Base-by-base conservation (phyloP, 2,113 vertebrate species). In the Hemiprocne comata region DNA sequence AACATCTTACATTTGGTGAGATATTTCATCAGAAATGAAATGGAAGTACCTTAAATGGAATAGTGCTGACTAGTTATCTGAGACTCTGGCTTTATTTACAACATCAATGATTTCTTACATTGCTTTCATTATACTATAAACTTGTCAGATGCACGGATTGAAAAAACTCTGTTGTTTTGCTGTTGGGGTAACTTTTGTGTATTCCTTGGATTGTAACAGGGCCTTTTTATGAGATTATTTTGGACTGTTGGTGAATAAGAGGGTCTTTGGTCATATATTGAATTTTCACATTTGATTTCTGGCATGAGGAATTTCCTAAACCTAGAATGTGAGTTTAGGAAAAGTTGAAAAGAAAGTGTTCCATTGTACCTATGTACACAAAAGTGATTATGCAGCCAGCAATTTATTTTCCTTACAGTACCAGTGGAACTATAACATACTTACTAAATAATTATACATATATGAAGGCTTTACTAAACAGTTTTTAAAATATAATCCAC, bases 391-490 rank as follows among this genome's bases (percentile, higher is more conserved):
- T 33, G n/a, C 26, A 72, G 31, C 42, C 31, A 89, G 19, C 1
- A 3, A 29, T 86, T 92, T 88, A 11, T 90, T 90, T 87, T 62
- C n/a, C 33, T 55, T 78, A 8, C 31, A 67, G 46, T 72, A 71
- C 28, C 44, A 74, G 38, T 75, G 40, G 67, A 91, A 87, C 20
- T 60, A 40, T 8, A 42, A 29, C 24, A 15, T 72, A 36, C 17
- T 34, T n/a, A 50, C 36, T 92, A 75, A 91, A 86, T 89, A 84
- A 92, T 78, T 58, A 62, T 57, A 88, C 86, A 57, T 28, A 46
- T 12, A 79, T 13, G 36, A 81, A 87, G 38, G 11, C 53, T 73
- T 94, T 50, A 75, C 25, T 53, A 34, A 91, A 26, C 1, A 58
- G 28, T 42, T 80, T 31, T 75, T 40, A 54, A 87, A 96, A 62